Evolutionary conservation across 2,113 vertebrate genomes (phyloP).

Genomic region (Spheniscus mendiculus): DNA sequence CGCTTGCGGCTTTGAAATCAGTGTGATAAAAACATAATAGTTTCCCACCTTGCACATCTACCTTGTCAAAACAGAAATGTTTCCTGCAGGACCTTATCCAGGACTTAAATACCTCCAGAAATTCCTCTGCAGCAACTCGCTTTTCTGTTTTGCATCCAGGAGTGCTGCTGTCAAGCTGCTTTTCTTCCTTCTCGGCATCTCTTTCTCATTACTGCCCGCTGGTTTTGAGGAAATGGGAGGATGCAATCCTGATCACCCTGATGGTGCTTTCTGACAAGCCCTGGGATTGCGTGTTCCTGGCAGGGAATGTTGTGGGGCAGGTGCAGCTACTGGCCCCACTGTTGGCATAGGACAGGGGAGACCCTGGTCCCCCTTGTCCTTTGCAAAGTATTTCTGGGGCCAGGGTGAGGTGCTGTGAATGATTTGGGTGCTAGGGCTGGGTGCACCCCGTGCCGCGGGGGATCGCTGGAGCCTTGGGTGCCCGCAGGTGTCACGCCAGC

Average conservation of each 20-base stretch:
- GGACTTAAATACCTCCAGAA: background rate
- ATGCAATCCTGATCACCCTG: background rate
- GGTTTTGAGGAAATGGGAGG: background rate
- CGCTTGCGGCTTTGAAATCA: background rate
- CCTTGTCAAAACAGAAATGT: background rate
- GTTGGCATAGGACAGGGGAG: background rate
- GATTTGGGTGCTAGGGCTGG: background rate
- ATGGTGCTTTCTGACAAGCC: background rate
- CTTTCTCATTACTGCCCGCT: background rate
- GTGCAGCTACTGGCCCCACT: background rate
- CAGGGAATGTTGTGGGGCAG: background rate
- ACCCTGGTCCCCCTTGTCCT: background rate
- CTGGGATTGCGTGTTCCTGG: background rate
- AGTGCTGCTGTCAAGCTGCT: background rate
- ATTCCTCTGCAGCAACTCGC: background rate
- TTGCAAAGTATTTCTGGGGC: background rate
- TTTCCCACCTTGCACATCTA: background rate
- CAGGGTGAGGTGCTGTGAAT: rapidly evolving
- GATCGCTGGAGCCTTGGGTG: background rate
- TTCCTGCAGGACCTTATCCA: background rate
- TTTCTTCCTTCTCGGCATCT: background rate
- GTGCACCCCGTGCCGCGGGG: rapidly evolving
- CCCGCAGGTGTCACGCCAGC: background rate
- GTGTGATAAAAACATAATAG: background rate
- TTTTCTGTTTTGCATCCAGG: background rate